Base-by-base conservation (phyloP, 2,888 invertebrate genomes). In the Zhengitettix transpicula region DNA sequence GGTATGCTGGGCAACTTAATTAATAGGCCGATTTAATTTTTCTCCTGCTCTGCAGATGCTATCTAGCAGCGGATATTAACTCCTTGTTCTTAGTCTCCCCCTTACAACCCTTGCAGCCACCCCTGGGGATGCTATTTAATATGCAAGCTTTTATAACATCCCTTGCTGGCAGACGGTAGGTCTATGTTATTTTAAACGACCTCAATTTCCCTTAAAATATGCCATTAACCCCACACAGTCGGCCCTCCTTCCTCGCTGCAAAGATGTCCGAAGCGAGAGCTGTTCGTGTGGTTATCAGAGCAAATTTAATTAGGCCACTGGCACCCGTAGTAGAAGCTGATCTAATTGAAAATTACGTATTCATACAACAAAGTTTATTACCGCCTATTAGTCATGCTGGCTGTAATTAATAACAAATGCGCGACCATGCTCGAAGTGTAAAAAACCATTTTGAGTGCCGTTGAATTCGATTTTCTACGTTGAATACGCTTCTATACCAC, bases 201-300 rank as follows among this genome's bases (percentile, higher is more conserved):
- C 16, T 40, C n/a, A 44, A 16, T 54, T 58, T 42, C 42, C 52
- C 47, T 58, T 55, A 58, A 58, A 58, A 54, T 55, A 55, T 47
- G 58, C 47, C 58, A 54, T 58, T 58, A 58, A 55, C 54, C 55
- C 41, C 14, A 10, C 10, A n/a, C 47, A 14, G n/a, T n/a, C 47
- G 47, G 47, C 47, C 14, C 47, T 12, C 14, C 14, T n/a, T 14
- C 47, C 47, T 47, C 47, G 14, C n/a, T n/a, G 47, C 47, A 47
- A n/a, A 14, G 14, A 14, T n/a, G 14, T 47, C 47, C n/a, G 28
- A 28, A 28, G 28, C 28, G 28, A 28, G 28, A 47, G 14, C 47
- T 12, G 47, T n/a, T 47, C 47, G 28, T n/a, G n/a, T 28, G 28
- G 28, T 28, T 28, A 28, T 28, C 28, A 28, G 28, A 28, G 28